Percentiles rank a stretch among this genome's conserved stretches.
Evolutionary conservation across 2,888 invertebrate species (phyloP).

Genomic region (Chaitophorus viminalis): DNA sequence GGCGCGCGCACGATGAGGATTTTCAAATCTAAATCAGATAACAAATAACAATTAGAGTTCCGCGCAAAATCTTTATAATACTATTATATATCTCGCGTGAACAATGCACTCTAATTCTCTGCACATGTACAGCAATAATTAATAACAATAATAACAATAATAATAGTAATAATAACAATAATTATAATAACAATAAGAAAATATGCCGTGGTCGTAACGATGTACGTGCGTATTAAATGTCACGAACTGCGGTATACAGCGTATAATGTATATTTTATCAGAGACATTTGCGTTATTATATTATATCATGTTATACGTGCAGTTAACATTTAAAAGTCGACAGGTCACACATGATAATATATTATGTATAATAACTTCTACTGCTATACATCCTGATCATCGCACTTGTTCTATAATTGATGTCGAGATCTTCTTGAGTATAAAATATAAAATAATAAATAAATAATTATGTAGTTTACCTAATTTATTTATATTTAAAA

Average conservation of each 20-base stretch:
- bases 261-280: background rate
- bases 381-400: no score
- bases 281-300: background rate
- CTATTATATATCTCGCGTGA: background rate
- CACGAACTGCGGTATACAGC: background rate
- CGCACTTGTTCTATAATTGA: no score
- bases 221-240: background rate
- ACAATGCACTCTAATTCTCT: background rate
- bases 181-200: constrained; percentile 8
- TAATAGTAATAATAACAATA: background rate
- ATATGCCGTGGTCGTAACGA: background rate
- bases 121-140: background rate
- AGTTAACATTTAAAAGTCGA: constrained; percentile 49
- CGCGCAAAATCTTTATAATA: background rate
- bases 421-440: no score
- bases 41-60: background rate
- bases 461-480: no score
- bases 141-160: background rate
- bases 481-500: no score
- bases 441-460: no score
- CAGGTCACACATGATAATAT: background rate
- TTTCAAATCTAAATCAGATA: background rate
- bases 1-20: background rate
- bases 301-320: background rate
- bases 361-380: no score